phyloP scores from a whole-genome alignment of 2,113 vertebrate genomes.

The Elachura formosa region DNA sequence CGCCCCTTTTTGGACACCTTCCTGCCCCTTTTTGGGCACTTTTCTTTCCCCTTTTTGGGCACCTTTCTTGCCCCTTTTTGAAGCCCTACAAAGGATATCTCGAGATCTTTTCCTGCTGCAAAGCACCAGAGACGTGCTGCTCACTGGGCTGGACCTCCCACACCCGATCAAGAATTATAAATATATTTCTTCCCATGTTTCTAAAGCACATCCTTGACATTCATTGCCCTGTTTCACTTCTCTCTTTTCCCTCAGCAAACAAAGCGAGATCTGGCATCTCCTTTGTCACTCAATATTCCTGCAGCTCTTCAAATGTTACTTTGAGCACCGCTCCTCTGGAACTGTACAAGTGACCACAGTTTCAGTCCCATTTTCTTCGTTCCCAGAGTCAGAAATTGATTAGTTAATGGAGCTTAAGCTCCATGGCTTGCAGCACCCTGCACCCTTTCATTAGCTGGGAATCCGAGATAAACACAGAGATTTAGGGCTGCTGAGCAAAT shows the following conservation, averaged over 20 bases:
- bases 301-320: neutral
- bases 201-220: neutral
- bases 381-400: neutral
- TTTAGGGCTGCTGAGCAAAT: conserved; percentile 2
- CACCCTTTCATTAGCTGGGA: conserved; percentile 33
- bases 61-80: neutral
- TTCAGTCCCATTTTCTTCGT: neutral
- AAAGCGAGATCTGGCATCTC: neutral
- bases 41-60: too few species aligned
- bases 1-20: too few species aligned
- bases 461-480: conserved; percentile 25
- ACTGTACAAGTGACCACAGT: neutral
- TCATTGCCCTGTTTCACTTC: neutral
- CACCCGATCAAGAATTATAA: fast-evolving
- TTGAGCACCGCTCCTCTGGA: neutral
- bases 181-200: neutral
- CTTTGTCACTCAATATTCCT: neutral
- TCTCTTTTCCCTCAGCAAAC: neutral
- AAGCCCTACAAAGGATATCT: neutral
- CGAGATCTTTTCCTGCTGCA: neutral
- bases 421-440: neutral
- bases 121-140: neutral
- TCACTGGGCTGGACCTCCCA: neutral
- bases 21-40: too few species aligned
- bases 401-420: conserved; percentile 29